Conservation (phyloP, 2,113 vertebrate species). For the Tachycineta bicolor region DNA sequence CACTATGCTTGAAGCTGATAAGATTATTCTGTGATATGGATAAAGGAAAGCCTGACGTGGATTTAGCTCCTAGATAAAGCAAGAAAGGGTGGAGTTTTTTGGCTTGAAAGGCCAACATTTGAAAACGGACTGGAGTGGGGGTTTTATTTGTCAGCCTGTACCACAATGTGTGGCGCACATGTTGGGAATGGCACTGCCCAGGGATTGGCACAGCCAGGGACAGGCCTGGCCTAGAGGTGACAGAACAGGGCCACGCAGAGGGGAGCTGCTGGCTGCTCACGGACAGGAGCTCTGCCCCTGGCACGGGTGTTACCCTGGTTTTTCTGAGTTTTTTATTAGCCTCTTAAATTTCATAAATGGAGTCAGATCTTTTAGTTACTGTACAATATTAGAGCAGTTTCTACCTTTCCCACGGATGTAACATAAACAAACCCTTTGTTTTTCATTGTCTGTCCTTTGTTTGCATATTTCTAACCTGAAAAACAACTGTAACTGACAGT, state of each 20-base stretch:
- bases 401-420: no score
- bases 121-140: not conserved
- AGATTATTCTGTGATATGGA: constrained; percentile 21
- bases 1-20: not conserved
- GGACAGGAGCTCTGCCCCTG: not conserved
- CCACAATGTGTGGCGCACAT: not conserved
- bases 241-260: not conserved
- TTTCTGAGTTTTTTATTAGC: no score
- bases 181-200: not conserved
- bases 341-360: no score
- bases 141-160: not conserved
- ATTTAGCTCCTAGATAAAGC: not conserved
- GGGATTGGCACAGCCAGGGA: not conserved
- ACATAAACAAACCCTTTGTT: no score
- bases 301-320: not conserved
- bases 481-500: no score
- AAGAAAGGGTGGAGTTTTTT: not conserved
- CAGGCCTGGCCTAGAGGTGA: not conserved
- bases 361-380: no score
- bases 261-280: not conserved
- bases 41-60: not conserved
- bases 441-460: no score
- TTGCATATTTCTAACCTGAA: no score
- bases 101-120: not conserved
- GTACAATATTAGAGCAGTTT: no score